Evolutionary conservation across 2,888 invertebrate genomes (phyloP).

Genomic region (Metopia argyrocephala): DNA sequence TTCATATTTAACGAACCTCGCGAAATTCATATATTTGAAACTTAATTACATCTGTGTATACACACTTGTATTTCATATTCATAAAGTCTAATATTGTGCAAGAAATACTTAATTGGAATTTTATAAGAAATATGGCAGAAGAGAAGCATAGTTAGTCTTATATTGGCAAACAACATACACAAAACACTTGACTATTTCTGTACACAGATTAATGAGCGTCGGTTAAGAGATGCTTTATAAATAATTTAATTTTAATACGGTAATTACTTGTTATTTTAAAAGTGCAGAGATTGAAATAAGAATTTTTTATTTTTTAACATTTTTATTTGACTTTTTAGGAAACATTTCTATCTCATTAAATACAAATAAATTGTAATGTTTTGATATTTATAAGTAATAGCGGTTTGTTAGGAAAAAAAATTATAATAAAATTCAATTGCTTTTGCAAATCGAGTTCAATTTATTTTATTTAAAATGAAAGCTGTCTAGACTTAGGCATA

Average conservation of each 20-base stretch:
- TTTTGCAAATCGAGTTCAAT: not conserved
- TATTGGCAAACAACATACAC: not conserved
- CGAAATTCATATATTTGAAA: not conserved
- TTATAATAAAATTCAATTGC: no score
- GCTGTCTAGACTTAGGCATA: slow-evolving; percentile 9
- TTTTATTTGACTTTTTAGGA: not conserved
- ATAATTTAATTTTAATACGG: not conserved
- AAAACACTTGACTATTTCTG: not conserved
- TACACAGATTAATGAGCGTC: no score
- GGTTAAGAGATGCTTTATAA: no score
- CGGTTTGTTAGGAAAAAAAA: no score
- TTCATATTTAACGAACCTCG: not conserved
- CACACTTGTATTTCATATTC: not conserved
- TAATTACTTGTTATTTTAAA: not conserved
- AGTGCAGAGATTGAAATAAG: not conserved
- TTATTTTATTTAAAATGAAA: slow-evolving; percentile 3
- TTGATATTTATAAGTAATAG: no score
- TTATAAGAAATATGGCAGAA: no score
- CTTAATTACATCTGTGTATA: not conserved
- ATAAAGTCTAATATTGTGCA: not conserved
- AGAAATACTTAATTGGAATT: slow-evolving; percentile 3
- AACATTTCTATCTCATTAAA: no score
- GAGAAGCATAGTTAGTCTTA: slow-evolving; percentile 6
- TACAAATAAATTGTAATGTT: no score
- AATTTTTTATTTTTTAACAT: not conserved